Base-by-base conservation (phyloP, 2,888 invertebrate genomes). In the Colletes collaris region DNA sequence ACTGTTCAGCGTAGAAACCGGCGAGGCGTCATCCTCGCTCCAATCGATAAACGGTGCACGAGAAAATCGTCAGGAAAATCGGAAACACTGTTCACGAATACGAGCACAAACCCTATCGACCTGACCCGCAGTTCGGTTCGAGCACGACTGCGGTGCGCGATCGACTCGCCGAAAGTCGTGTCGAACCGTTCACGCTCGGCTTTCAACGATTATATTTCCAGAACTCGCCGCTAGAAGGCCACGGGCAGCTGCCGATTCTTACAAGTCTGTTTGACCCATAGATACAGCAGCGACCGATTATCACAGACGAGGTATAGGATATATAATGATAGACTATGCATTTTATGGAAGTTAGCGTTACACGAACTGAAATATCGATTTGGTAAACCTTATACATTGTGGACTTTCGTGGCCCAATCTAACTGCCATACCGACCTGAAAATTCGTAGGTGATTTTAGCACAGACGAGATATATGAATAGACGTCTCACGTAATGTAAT, bases 131-230 rank as follows among this genome's bases (percentile, higher is more conserved):
- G 68, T 46, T n/a, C 19, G 49, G 68, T 56, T 58, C 64, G 76
- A 65, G 65, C 76, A 80, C 80, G 58, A 81, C 81, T 81, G 76
- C 75, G 46, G 44, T 19, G 11, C 40, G 52, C 58, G 73, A 68
- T 72, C 73, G 72, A 73, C 79, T 72, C 52, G 27, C 50, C n/a
- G 27, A 55, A 49, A 50, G 16, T 80, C 79, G 79, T 79, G 68
- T 46, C 55, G 8, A 19, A 16, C n/a, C 79, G 79, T 59, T 13
- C 1, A 4, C 55, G 35, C 19, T 79, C 79, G 73, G 73, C 64
- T 79, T 71, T 64, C 50, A 16, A 1, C 46, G n/a, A 10, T n/a
- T 10, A 44, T n/a, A 46, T 3, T 46, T 46, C 66, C n/a, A 6
- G 11, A 5, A 46, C 55, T 27, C 35, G 8, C 27, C 46, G 46